A percentile compares a stretch with the other conserved stretches of the same genome.
These are phyloP conservation scores for Mormyrus hasselquistii DNA, from an alignment of 2,797 vertebrate genomes.

Conservation along the genomic window DNA sequence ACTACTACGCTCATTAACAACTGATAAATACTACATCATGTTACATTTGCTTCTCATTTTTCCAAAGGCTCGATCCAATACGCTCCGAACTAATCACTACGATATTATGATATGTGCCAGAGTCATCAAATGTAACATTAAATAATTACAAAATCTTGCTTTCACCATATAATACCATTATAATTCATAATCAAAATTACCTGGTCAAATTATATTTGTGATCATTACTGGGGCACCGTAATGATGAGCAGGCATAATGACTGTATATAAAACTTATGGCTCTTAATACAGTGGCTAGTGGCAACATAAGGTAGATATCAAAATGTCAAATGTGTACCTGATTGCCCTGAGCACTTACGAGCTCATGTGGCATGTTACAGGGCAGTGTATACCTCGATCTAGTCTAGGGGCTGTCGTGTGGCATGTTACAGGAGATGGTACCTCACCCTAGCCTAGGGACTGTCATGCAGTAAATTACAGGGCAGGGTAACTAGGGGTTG, in stretches of 20 bases:
- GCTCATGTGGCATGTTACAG: not conserved
- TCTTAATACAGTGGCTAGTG: not conserved
- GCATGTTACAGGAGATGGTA: not conserved
- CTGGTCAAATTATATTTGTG: not conserved
- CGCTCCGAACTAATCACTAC: not conserved
- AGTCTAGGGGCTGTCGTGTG: not conserved
- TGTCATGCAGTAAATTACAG: not conserved
- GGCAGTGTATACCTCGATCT: not conserved
- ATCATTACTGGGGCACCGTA: not conserved
- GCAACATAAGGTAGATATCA: not conserved
- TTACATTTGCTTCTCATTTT: not conserved
- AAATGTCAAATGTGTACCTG: not conserved
- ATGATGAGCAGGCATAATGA: not conserved
- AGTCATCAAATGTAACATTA: not conserved
- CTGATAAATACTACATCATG: not conserved
- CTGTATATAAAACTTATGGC: not conserved
- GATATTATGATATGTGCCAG: not conserved
- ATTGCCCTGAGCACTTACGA: not conserved
- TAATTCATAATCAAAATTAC: not conserved
- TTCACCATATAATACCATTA: not conserved
- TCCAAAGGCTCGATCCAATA: not conserved
- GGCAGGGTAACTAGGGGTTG: not conserved
- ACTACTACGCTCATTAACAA: not conserved
- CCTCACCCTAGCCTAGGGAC: not conserved
- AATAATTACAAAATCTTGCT: not conserved